Evolutionary conservation across 2,888 invertebrate genomes (phyloP).

Genomic region (Yponomeuta sedellus): DNA sequence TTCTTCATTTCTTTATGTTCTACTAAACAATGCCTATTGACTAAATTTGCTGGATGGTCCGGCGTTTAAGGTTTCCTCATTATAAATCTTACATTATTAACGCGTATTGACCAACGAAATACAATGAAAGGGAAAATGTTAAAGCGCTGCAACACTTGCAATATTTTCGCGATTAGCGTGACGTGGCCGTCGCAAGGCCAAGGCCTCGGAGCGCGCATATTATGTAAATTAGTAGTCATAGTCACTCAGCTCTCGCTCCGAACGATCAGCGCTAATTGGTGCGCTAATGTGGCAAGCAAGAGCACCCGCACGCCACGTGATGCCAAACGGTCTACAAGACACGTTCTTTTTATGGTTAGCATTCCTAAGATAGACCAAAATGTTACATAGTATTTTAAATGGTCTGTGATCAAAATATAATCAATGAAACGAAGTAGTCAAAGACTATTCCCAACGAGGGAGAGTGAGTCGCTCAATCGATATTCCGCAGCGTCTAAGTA

Average conservation of each 20-base stretch:
- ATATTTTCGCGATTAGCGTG: constrained; percentile 16
- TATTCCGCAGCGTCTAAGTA: background rate
- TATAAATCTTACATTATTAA: too few relatives aligned
- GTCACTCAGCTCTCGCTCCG: background rate
- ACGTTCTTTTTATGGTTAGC: background rate
- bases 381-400: background rate
- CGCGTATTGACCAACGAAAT: background rate
- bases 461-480: background rate
- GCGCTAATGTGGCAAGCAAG: constrained; percentile 33
- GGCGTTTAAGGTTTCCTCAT: too few relatives aligned
- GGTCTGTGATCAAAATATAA: background rate
- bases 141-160: constrained; percentile 5
- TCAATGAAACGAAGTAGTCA: background rate
- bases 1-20: too few relatives aligned
- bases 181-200: constrained; percentile 42
- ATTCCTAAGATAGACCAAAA: too few relatives aligned
- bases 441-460: background rate
- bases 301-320: constrained; percentile 16
- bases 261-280: constrained; percentile 31
- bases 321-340: constrained; percentile 8
- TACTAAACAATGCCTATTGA: too few relatives aligned
- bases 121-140: background rate
- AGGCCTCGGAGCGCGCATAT: constrained; percentile 35
- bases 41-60: too few relatives aligned
- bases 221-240: constrained; percentile 37